Base-by-base conservation (phyloP, 2,113 vertebrate species). In the Agapornis roseicollis region DNA sequence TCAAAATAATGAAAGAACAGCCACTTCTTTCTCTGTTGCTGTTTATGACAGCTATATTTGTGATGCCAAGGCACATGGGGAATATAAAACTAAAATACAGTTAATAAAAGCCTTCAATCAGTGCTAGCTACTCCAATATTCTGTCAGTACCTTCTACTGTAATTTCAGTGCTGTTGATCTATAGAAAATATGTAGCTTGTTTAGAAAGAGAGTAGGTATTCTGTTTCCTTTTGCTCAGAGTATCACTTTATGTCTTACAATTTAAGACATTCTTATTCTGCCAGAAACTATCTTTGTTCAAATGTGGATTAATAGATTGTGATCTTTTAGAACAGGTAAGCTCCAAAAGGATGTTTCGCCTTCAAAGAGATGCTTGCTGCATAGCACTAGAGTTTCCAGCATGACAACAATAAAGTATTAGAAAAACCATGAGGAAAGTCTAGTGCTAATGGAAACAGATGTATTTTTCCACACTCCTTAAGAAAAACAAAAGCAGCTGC, bases 1-100 rank as follows among this genome's bases (percentile, higher is more conserved):
- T 96, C 95, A 96, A 94, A 96, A 96, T 93, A 96, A 96, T 91
- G 91, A 96, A 82, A 87, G 89, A 95, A 96, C 79, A 94, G 88
- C 63, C 88, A 93, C 90, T 96, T 92, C 88, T 93, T 83, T 65
- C 73, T 85, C 80, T 83, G 17, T 66, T 74, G 71, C 84, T 93
- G 82, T 74, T 86, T 85, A 55, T 88, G 94, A 94, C 91, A 95
- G 96, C 88, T 96, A 61, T 82, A 63, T 80, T 96, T 88, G 81
- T 80, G 78, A 95, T 66, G 82, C 68, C 72, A 55, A 88, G 49
- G 58, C 94, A 91, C 89, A 68, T 0, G 6, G 92, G 87, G 87
- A 80, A 94, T 91, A 86, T 70, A 68, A 89, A 93, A 79, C 53
- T 86, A 53, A 92, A 92, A 93, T 93, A 83, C 11, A 71, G 64